Evolutionary conservation across 2,113 vertebrate genomes (phyloP).

Genomic region (Paedocypris sp.): DNA sequence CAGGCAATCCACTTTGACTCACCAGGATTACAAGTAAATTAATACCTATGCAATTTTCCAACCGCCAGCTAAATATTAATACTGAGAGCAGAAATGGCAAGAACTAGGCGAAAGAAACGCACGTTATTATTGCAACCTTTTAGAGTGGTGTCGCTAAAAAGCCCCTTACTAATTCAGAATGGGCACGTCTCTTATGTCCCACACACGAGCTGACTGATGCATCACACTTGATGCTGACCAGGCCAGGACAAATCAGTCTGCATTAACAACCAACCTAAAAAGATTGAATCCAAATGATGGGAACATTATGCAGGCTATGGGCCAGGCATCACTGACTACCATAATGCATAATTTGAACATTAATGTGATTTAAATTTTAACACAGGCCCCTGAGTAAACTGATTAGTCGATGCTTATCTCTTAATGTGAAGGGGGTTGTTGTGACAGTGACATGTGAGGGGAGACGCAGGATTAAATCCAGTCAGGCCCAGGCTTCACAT

Average conservation of each 20-base stretch:
- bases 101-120: slow-evolving; percentile 48
- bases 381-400: slow-evolving; percentile 64
- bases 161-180: slow-evolving; percentile 42
- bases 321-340: slow-evolving; percentile 49
- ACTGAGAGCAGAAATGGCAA: slow-evolving; percentile 42
- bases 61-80: slow-evolving; percentile 43
- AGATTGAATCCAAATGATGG: slow-evolving; percentile 61
- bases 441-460: slow-evolving; percentile 49
- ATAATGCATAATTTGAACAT: slow-evolving; percentile 65
- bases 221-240: slow-evolving; percentile 55
- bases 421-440: slow-evolving; percentile 58
- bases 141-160: slow-evolving; percentile 49
- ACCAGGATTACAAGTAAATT: slow-evolving; percentile 51
- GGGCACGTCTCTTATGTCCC: slow-evolving; percentile 41
- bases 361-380: slow-evolving; percentile 70
- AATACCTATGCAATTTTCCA: slow-evolving; percentile 46
- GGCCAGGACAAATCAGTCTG: slow-evolving; percentile 54
- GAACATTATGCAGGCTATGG: slow-evolving; percentile 57
- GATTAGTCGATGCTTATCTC: slow-evolving; percentile 67
- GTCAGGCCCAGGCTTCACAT: not conserved
- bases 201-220: slow-evolving; percentile 50
- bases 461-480: slow-evolving; percentile 43
- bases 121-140: slow-evolving; percentile 48
- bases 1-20: slow-evolving; percentile 40
- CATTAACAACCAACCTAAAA: slow-evolving; percentile 63